Conservation (phyloP, 2,888 invertebrate species). For the Luperina testacea region DNA sequence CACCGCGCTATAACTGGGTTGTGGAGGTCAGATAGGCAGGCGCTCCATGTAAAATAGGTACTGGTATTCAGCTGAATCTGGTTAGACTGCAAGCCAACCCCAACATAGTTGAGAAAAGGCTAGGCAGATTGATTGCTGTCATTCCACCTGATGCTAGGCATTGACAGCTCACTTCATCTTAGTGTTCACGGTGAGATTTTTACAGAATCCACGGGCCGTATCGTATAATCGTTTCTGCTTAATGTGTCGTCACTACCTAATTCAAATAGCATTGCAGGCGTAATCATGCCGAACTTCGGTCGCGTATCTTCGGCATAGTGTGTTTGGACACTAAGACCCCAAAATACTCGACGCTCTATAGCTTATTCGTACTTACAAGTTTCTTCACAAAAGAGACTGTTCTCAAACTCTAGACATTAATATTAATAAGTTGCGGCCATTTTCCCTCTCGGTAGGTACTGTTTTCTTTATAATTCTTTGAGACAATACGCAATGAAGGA, state of each 20-base stretch:
- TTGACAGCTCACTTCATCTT: neutral
- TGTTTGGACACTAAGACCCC: too few species aligned
- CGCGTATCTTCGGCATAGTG: too few species aligned
- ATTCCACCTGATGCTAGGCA: neutral
- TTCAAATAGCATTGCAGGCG: too few species aligned
- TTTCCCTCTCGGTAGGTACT: slow-evolving; percentile 35
- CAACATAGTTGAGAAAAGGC: neutral
- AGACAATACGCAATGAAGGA: slow-evolving; percentile 30
- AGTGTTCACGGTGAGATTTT: neutral
- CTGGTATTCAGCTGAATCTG: neutral
- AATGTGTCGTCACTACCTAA: too few species aligned
- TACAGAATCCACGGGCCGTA: neutral
- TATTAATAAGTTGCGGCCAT: slow-evolving; percentile 60
- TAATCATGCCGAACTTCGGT: too few species aligned
- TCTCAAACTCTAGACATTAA: slow-evolving; percentile 59
- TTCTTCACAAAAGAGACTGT: slow-evolving; percentile 11
- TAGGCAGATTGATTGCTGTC: neutral
- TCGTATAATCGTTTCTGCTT: too few species aligned
- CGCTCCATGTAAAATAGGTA: neutral
- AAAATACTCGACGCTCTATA: slow-evolving; percentile 12
- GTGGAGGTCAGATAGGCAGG: too few species aligned
- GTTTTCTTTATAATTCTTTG: slow-evolving; percentile 52
- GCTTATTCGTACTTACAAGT: slow-evolving; percentile 15
- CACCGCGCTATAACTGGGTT: too few species aligned
- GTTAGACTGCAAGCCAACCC: neutral